Evolutionary conservation across 2,113 vertebrate species (phyloP).

Genomic region (Camelus bactrianus): DNA sequence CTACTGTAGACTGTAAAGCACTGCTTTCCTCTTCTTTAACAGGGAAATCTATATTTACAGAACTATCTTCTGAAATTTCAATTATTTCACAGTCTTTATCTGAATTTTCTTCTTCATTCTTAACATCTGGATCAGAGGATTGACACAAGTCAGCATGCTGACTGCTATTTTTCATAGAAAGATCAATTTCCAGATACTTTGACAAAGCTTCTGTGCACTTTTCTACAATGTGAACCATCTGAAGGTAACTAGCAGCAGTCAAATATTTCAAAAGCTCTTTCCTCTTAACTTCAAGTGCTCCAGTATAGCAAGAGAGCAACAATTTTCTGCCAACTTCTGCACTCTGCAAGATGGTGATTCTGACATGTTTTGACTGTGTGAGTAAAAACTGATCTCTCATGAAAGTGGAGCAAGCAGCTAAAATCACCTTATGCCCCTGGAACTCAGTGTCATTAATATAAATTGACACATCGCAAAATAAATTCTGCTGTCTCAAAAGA

Average conservation of each 20-base stretch:
- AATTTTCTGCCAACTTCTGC: conserved; percentile 91
- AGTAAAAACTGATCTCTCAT: conserved; percentile 92
- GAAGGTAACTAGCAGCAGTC: conserved; percentile 91
- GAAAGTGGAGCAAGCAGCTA: conserved; percentile 92
- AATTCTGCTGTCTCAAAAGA: conserved; percentile 90
- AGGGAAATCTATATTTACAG: conserved; percentile 72
- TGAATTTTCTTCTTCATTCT: conserved; percentile 75
- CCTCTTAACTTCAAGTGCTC: conserved; percentile 90
- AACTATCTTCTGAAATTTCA: conserved; percentile 89
- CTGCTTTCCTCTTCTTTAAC: conserved; percentile 87
- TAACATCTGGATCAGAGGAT: conserved; percentile 84
- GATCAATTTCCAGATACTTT: conserved; percentile 88
- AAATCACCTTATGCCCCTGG: conserved; percentile 91
- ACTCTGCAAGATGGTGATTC: conserved; percentile 91
- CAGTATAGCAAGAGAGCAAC: conserved; percentile 90
- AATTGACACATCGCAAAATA: conserved; percentile 92
- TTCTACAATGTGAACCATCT: conserved; percentile 93
- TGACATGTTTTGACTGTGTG: conserved; percentile 89
- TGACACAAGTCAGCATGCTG: conserved; percentile 84
- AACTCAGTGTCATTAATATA: conserved; percentile 92
- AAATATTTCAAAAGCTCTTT: conserved; percentile 92
- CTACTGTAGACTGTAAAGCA: neutral
- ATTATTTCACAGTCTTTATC: conserved; percentile 91
- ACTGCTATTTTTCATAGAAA: conserved; percentile 82
- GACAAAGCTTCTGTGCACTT: conserved; percentile 91